Base-by-base conservation (phyloP, 1,140 invertebrate genomes). In the Drosophila kepulauana region DNA sequence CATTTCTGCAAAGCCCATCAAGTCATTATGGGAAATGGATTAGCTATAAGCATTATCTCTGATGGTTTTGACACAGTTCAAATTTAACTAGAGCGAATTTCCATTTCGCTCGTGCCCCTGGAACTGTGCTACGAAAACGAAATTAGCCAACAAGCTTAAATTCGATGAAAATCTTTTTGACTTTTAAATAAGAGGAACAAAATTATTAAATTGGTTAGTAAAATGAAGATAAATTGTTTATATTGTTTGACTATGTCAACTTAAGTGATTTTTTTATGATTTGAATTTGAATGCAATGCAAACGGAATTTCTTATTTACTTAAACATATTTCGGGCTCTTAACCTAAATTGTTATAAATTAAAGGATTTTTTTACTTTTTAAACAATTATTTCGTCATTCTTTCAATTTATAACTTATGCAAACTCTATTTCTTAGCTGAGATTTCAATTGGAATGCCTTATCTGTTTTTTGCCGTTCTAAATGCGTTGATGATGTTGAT, bases 111-210 rank as follows among this genome's bases (percentile, higher is more conserved):
- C 15, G 28, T 10, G 73, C 81, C 68, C 81, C 52, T 41, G 63
- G 45, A 73, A 62, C 35, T 84, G 80, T 76, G 81, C 81, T 52
- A 71, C 28, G 11, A 3, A 57, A 57, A 15, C 30, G 11, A 1
- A 38, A 38, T 38, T 10, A 38, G n/a, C 30, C 51, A n/a, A 25
- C 20, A 11, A 28, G 13, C 30, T 5, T 8, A 10, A 38, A 38
- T 38, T 8, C 20, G 0, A 0, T 20, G 2, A 20, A 20, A 20
- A 20, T 2, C 20, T 20, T 1, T 20, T 20, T 20, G 16, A 20
- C 16, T 20, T 20, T 20, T 20, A 20, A 25, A 25, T 25, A 25
- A 3, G 3, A 25, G 0, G 3, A 25, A 25, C 2, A 20, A 20
- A 20, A 3, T 25, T 3, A 25, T 25, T 25, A 25, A 25, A 25